Conservation (phyloP, 2,888 invertebrate species). For the Ornithoptera priamus region DNA sequence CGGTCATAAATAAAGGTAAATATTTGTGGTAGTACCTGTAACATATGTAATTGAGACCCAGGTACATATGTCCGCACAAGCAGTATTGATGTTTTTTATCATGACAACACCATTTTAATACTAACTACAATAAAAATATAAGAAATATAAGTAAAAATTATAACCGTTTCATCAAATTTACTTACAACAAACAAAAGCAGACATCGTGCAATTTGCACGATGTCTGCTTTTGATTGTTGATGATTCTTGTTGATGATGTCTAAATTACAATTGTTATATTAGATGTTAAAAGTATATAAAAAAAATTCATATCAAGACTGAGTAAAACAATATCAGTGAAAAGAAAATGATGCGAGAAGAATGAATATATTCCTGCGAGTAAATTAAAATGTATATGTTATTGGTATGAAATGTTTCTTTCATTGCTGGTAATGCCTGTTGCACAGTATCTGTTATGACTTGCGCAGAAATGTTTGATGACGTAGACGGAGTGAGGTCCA, state of each 20-base stretch:
- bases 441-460: slow-evolving; percentile 7
- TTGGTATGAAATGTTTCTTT: background rate
- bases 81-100: slow-evolving; percentile 22
- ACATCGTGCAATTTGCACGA: no score
- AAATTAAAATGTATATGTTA: background rate
- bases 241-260: no score
- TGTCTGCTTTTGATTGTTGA: no score
- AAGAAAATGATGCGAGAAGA: background rate
- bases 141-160: background rate
- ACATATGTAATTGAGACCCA: slow-evolving; percentile 4
- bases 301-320: background rate
- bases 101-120: background rate
- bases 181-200: background rate
- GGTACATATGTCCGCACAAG: background rate
- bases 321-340: background rate
- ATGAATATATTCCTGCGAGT: background rate
- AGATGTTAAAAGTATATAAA: no score
- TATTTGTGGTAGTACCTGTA: slow-evolving; percentile 17
- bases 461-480: slow-evolving; percentile 13
- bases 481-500: background rate
- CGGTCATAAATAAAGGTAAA: slow-evolving; percentile 24
- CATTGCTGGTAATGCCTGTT: slow-evolving; percentile 10
- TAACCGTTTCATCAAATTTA: background rate
- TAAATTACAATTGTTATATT: no score
- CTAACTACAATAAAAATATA: background rate